Evolutionary conservation across 2,888 invertebrate species (phyloP), one percentile per base, ranked within the genome.

Genomic region (Ophion ellenae): DNA sequence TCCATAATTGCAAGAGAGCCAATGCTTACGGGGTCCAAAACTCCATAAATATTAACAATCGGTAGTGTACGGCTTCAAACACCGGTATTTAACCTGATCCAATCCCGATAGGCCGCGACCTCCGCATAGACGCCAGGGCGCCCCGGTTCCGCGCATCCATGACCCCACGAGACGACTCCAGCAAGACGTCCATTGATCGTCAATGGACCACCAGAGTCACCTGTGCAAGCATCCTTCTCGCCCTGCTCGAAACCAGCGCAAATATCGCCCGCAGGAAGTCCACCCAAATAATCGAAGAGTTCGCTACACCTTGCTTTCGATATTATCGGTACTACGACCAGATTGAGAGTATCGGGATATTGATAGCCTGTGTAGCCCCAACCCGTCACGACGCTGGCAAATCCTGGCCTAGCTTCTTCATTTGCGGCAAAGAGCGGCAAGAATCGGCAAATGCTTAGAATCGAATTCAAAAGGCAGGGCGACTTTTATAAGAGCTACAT

Each of bases 181-280:
- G 89, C 89, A 0, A 89, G 89, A n/a, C 88, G 83, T 36, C 90
- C 90, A 3, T 73, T n/a, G 20, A 92, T 82, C 53, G 85, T 83
- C 14, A 90, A 76, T 0, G 92, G 92, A 4, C 92, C 90, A 47
- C 92, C 92, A 0, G 92, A 92, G 77, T 92, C 92, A 75, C 91
- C 92, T 4, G 89, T 88, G 73, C 92, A 92, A 2, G 91, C 61
- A 71, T 91, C 91, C 11, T 89, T 95, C 24, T 96, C 96, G 2
- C 96, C 96, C 84, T 94, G 93, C 2, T 94, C 91, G 0, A 91
- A 92, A 0, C 95, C 96, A 6, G 96, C 96, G 89, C 96, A 96
- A 10, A 96, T 94, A 3, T 93, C 94, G 0, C 95, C 94, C 1
- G 92, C 90, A 11, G 89, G 89, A 2, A 92, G 0, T 0, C 90